Evolutionary conservation across 1,140 invertebrate genomes (phyloP).

Genomic region (Oreohelix idahoensis): DNA sequence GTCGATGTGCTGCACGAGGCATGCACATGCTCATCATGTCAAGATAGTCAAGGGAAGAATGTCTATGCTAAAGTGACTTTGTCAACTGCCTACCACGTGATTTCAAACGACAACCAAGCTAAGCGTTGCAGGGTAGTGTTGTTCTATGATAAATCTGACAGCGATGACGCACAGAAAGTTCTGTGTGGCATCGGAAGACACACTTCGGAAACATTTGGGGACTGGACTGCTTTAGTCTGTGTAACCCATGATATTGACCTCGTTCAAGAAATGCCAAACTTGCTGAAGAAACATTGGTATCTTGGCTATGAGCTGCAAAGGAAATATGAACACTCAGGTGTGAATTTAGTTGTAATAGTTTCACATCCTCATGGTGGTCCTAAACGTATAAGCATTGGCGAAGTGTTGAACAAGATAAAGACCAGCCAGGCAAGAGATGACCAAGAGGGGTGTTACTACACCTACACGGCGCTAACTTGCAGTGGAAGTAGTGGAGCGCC

Average conservation of each 20-base stretch:
- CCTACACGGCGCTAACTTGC: background rate
- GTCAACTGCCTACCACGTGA: background rate
- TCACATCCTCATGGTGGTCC: constrained; percentile 11
- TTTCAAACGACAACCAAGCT: background rate
- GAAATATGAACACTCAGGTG: background rate
- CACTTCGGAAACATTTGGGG: background rate
- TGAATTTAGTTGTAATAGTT: background rate
- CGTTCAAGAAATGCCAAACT: background rate
- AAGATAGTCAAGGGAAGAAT: background rate
- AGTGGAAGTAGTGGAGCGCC: background rate
- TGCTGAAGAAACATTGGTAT: background rate
- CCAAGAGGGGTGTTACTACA: constrained; percentile 9
- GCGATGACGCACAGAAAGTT: too few species aligned
- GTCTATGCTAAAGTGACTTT: background rate
- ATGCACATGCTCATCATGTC: background rate
- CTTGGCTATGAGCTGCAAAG: background rate
- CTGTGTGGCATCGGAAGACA: background rate
- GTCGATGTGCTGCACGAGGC: background rate
- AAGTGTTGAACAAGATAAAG: background rate
- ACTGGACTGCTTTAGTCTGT: constrained; percentile 6
- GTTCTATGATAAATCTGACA: background rate
- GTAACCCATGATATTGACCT: background rate
- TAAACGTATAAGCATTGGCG: background rate
- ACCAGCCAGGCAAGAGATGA: background rate
- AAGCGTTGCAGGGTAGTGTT: background rate